Percentiles rank a stretch among this genome's conserved stretches.
phyloP scores from a whole-genome alignment of 1,140 invertebrate genomes.

The Bombus consobrinus region DNA sequence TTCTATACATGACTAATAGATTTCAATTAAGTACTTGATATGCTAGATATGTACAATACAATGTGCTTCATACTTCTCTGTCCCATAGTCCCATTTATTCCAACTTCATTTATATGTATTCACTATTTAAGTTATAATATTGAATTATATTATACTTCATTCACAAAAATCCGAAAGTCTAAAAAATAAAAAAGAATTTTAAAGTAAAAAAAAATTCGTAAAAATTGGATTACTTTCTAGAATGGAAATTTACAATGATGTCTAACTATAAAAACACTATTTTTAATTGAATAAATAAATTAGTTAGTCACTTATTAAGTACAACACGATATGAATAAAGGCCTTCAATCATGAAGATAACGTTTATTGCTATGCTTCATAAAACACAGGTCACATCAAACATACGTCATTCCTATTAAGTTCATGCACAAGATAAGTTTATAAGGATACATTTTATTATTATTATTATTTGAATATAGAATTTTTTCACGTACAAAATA shows the following conservation, averaged over 20 bases:
- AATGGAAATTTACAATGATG: neutral
- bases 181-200: neutral
- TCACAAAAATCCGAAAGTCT: neutral
- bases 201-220: neutral
- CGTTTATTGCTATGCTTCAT: conserved; percentile 55
- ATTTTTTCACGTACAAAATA: conserved; percentile 45
- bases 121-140: neutral
- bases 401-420: conserved; percentile 49
- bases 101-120: neutral
- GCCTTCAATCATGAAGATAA: conserved; percentile 35
- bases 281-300: neutral
- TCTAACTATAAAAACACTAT: neutral
- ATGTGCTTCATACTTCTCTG: neutral
- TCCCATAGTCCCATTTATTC: neutral
- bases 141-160: too few species aligned
- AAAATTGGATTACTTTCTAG: neutral
- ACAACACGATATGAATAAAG: neutral
- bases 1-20: neutral
- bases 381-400: conserved; percentile 58
- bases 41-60: neutral
- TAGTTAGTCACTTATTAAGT: neutral
- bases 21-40: conserved; percentile 5
- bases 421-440: conserved; percentile 42
- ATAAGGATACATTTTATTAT: conserved; percentile 29
- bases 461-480: neutral